Evolutionary conservation across 1,140 invertebrate species (phyloP), one percentile per base, ranked within the genome.

Genomic region (Sitophilus oryzae): DNA sequence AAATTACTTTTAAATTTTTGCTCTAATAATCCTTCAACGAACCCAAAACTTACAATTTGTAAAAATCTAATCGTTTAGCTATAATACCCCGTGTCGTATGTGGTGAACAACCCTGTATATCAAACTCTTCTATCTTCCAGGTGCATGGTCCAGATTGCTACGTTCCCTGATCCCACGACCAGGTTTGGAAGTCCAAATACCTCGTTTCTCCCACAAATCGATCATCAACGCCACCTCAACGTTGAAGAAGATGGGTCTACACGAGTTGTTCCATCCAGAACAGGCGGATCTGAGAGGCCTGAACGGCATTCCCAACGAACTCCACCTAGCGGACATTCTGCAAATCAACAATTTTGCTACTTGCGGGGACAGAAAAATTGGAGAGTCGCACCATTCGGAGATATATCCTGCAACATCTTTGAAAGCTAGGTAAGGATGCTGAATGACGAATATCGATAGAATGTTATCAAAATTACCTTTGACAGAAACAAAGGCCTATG

Each of bases 121-220:
- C n/a, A n/a, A n/a, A n/a, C n/a, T n/a, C n/a, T n/a, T n/a, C n/a
- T 47, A 16, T 2, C 23, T 58, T 61, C 16, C 25, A 61, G 60
- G 80, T n/a, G 72, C 79, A 1, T 89, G 87, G 86, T 80, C 84
- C 22, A 80, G 84, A 43, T 63, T 91, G 9, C 74, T 91, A 8
- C 79, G 84, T 9, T 80, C 84, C 0, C 70, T 90, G 1, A 79
- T 88, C 55, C 84, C 85, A 20, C 74, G 87, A 0, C 77, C 81
- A 3, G 83, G 84, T 0, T 73, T 91, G 36, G 88, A 91, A 69
- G 72, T 90, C n/a, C 88, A 91, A 66, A 78, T 92, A 36, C 89
- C 89, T 0, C 79, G 88, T 58, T 90, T 91, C 66, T 86, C 85
- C 25, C 89, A 91, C 59, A 77, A 84, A 41, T 89, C 88, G 0